A percentile compares a stretch with the other conserved stretches of the same genome.
phyloP scores from a whole-genome alignment of 1,140 invertebrate genomes.

The Mesaphorura yosii region DNA sequence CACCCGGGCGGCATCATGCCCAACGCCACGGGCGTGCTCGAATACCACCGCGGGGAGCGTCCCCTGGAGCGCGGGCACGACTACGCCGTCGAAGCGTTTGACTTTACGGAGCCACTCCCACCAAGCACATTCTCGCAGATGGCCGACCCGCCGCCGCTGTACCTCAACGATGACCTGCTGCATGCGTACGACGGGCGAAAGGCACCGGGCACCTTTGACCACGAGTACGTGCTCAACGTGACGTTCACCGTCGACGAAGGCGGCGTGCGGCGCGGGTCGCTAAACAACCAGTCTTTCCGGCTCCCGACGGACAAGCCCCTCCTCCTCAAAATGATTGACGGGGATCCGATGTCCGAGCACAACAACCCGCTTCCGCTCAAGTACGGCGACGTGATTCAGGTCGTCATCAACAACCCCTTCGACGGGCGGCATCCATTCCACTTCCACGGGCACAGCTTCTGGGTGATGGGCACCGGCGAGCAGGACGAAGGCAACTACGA shows the following conservation, averaged over 20 bases:
- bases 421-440: slow-evolving; percentile 6
- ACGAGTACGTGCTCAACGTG: background rate
- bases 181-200: background rate
- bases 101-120: background rate
- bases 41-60: background rate
- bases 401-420: slow-evolving; percentile 2
- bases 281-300: background rate
- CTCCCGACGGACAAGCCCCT: background rate
- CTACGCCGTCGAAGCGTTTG: background rate
- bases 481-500: background rate
- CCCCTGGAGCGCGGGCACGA: background rate
- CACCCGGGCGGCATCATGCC: background rate
- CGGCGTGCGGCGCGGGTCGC: background rate
- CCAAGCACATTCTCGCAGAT: background rate
- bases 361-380: background rate
- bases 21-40: background rate
- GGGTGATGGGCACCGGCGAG: background rate
- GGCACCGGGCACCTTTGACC: background rate
- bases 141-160: background rate
- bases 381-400: background rate
- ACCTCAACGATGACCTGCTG: background rate
- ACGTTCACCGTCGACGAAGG: background rate
- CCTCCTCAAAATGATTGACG: background rate
- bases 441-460: slow-evolving; percentile 11
- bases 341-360: background rate